Conservation (phyloP, 2,797 vertebrate genomes). For the Urocyon cinereoargenteus region DNA sequence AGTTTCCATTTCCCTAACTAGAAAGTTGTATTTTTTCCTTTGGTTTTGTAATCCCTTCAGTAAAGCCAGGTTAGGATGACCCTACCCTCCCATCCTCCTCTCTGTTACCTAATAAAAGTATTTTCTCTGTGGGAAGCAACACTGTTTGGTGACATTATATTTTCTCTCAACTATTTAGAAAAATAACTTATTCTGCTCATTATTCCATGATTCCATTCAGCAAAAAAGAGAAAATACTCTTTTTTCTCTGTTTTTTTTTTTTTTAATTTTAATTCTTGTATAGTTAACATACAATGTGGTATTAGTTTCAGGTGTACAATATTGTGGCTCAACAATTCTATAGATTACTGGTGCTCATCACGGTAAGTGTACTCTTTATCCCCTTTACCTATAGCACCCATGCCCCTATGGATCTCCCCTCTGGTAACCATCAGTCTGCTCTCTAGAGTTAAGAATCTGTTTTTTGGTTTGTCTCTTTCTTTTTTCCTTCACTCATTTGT, state of each 20-base stretch:
- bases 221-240: neutral
- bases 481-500: neutral
- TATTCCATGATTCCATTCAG: neutral
- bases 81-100: neutral
- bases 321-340: neutral
- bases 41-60: slow-evolving; percentile 61
- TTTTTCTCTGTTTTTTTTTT: neutral
- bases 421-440: neutral
- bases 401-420: neutral
- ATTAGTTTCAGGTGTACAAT: neutral
- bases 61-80: slow-evolving; percentile 60
- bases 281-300: neutral
- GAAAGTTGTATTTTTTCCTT: neutral
- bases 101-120: slow-evolving; percentile 26
- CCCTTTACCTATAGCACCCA: neutral
- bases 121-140: slow-evolving; percentile 2
- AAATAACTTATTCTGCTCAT: slow-evolving; percentile 20
- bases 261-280: neutral
- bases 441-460: neutral
- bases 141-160: slow-evolving; percentile 20
- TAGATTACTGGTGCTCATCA: neutral
- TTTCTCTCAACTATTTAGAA: slow-evolving; percentile 51
- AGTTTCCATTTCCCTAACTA: no score
- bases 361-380: neutral
- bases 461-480: neutral